Evolutionary conservation across 1,140 invertebrate genomes (phyloP), one percentile per base, ranked within the genome.

Genomic region (Yoshiicerus persimilis): DNA sequence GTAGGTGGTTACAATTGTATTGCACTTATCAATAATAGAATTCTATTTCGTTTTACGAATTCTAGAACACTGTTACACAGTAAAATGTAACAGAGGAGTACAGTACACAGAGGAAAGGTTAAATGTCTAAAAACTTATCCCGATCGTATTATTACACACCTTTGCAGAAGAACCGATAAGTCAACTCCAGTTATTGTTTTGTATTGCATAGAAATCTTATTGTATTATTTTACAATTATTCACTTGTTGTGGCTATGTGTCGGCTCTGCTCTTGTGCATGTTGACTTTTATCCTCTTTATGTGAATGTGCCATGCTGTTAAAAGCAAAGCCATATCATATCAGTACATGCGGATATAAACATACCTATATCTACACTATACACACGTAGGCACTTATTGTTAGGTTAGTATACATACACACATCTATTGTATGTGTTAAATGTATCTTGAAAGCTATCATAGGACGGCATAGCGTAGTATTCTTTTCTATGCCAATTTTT

Each of bases 401-500:
- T 41, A 41, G 8, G 9, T n/a, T n/a, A 16, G 47, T 16, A 16
- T 56, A n/a, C n/a, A n/a, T n/a, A n/a, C n/a, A n/a, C n/a, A n/a
- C n/a, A 56, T 56, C n/a, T 56, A 56, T 56, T 56, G 13, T 70
- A 25, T 70, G 23, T 70, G 11, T 25, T 70, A 10, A 27, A 41
- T 13, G 39, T 47, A 47, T 47, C 13, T 47, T 56, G 47, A 56
- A n/a, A n/a, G 47, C 20, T 56, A 5, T 56, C 16, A 56, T 56
- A n/a, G n/a, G 16, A 16, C n/a, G n/a, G 47, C 47, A 56, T 56
- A 56, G 47, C 47, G n/a, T n/a, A 39, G 2, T 75, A 80, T 80
- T 80, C 30, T 80, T 34, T 80, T 80, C 75, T 80, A 36, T 80
- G 34, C 75, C 75, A 80, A 80, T 80, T 80, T 80, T 80, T 80